These are phyloP conservation scores for Dromiciops gliroides DNA, from an alignment of 2,113 vertebrate genomes.

Conservation along the genomic window DNA sequence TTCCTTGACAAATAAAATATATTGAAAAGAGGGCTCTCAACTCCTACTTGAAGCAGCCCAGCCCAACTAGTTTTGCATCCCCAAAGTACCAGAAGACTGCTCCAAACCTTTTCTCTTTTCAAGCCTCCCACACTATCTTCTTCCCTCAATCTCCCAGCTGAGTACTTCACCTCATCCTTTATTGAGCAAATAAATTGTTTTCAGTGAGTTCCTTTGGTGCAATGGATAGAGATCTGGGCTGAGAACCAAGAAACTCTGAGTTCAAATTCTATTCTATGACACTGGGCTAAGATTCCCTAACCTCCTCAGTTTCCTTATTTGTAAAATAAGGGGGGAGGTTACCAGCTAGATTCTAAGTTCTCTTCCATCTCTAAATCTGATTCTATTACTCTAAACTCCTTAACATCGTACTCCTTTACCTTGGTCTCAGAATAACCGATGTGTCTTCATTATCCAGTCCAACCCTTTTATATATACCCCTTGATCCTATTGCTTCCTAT, in stretches of 20 bases:
- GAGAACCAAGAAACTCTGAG: not conserved
- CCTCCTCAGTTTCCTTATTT: not conserved
- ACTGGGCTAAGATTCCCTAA: not conserved
- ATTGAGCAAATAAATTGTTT: not conserved
- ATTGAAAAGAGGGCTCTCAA: not conserved
- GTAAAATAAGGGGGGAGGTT: not conserved
- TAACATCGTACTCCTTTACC: not conserved
- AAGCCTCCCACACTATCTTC: not conserved
- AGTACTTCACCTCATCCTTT: not conserved
- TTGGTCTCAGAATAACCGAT: not conserved
- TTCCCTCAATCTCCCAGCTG: not conserved
- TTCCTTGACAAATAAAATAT: not conserved
- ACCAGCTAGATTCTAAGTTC: not conserved
- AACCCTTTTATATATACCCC: not conserved
- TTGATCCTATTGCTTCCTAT: not conserved
- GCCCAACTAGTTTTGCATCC: not conserved
- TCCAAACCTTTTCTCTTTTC: too few species aligned
- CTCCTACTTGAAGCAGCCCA: not conserved
- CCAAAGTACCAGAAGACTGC: not conserved
- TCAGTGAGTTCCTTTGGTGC: not conserved
- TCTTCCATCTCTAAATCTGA: not conserved
- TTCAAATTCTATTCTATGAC: not conserved
- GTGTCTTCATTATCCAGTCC: not conserved
- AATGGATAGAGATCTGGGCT: not conserved
- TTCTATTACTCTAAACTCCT: not conserved